Conservation (phyloP, 2,888 invertebrate species). For the Barypeithes pellucidus region DNA sequence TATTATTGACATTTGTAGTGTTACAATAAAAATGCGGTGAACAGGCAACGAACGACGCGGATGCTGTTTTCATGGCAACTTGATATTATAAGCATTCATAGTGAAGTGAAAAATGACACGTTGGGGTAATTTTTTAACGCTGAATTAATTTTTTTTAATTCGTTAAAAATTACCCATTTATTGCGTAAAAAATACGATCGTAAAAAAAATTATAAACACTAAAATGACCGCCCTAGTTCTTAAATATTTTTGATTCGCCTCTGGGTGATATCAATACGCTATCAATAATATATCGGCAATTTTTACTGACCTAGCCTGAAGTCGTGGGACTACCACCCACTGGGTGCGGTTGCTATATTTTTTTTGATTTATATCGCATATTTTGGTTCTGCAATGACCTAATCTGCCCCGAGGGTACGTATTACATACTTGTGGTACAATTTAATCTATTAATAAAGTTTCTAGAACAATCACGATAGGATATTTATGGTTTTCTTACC, state of each 20-base stretch:
- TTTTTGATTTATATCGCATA: constrained; percentile 44
- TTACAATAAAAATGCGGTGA: no score
- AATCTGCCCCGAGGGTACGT: constrained; percentile 35
- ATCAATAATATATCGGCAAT: constrained; percentile 9
- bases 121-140: no score
- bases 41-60: no score
- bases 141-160: no score
- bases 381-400: constrained; percentile 43
- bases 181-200: no score
- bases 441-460: constrained; percentile 36
- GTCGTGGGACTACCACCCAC: constrained; percentile 41
- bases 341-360: constrained; percentile 43
- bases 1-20: no score
- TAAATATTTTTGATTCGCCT: neutral
- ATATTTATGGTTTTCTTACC: constrained; percentile 31
- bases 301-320: constrained; percentile 3
- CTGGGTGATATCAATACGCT: neutral
- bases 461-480: constrained; percentile 34
- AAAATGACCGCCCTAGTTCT: no score
- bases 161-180: no score
- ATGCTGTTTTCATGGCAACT: no score
- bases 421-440: constrained; percentile 45
- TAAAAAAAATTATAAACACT: no score
- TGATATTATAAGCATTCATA: no score
- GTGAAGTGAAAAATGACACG: no score